Base-by-base conservation (phyloP, 2,888 invertebrate species). In the Aporophyla lueneburgensis region DNA sequence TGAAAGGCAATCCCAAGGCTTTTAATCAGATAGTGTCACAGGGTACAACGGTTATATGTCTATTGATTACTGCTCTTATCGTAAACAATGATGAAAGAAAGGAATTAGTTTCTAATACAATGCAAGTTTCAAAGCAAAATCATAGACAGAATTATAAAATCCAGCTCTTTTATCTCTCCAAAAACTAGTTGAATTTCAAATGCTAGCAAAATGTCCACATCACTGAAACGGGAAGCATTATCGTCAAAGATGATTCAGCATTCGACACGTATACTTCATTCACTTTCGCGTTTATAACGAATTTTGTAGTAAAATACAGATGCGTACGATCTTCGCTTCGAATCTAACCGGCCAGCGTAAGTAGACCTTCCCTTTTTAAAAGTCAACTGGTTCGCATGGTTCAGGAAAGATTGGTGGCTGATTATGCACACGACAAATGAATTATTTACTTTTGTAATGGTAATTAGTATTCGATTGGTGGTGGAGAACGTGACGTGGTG, bases 381-480 rank as follows among this genome's bases (percentile, higher is more conserved):
- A 65, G 10, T 5, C 9, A 46, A 58, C 67, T 59, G 33, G 46
- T 69, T 61, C 21, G 21, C 12, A 63, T 46, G 67, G 86, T 27
- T 85, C 90, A 59, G 54, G 40, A 66, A 65, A 63, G 79, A 73
- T 88, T 90, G 89, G 86, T 67, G 78, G 72, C 68, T 80, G 87
- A 86, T 86, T 87, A 89, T 87, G 86, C 85, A 87, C 83, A 85
- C 88, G 86, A 86, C 87, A 86, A 87, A 87, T 92, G 91, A 91
- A 93, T 93, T 89, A 93, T 92, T 91, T 91, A 91, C 87, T 86
- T 86, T 72, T 87, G 87, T 88, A 84, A 78, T 86, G 87, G 82
- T 87, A 89, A 90, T 93, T 93, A 91, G 90, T 91, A 93, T 93
- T 90, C 93, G 87, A 89, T 83, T 74, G 87, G 84, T 78, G 86